Evolutionary conservation across 2,113 vertebrate species (phyloP).

Genomic region (Anoura caudifer): DNA sequence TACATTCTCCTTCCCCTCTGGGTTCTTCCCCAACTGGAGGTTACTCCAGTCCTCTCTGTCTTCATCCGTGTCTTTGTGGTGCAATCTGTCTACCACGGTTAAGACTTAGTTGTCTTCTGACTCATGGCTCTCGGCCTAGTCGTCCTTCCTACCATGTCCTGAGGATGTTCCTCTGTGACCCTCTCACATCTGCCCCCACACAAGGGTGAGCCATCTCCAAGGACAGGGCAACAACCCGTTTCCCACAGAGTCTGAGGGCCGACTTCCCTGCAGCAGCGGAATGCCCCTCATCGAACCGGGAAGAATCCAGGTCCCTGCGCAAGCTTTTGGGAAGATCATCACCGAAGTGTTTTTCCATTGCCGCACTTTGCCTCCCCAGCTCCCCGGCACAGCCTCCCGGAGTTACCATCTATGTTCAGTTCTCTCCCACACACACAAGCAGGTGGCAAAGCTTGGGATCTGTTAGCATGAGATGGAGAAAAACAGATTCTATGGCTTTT

Average conservation of each 20-base stretch:
- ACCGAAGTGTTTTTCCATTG: not conserved
- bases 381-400: not conserved
- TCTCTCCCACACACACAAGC: not conserved
- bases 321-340: not conserved
- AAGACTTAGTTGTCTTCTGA: slow-evolving; percentile 25
- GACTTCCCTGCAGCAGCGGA: not conserved
- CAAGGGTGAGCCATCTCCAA: not conserved
- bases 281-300: not conserved
- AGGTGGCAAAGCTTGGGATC: not conserved
- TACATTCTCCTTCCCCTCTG: not conserved
- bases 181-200: not conserved
- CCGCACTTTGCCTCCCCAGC: not conserved
- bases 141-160: not conserved
- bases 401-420: too few relatives aligned
- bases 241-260: not conserved
- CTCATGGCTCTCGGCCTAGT: not conserved
- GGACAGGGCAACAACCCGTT: too few relatives aligned
- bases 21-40: not conserved
- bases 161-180: not conserved
- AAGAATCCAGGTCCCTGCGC: not conserved
- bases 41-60: not conserved
- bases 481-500: not conserved
- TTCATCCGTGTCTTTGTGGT: not conserved
- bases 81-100: not conserved
- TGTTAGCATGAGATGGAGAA: not conserved